A percentile compares a stretch with the other conserved stretches of the same genome.
Evolutionary conservation across 2,113 vertebrate genomes (phyloP).

Genomic region (Strix aluco): DNA sequence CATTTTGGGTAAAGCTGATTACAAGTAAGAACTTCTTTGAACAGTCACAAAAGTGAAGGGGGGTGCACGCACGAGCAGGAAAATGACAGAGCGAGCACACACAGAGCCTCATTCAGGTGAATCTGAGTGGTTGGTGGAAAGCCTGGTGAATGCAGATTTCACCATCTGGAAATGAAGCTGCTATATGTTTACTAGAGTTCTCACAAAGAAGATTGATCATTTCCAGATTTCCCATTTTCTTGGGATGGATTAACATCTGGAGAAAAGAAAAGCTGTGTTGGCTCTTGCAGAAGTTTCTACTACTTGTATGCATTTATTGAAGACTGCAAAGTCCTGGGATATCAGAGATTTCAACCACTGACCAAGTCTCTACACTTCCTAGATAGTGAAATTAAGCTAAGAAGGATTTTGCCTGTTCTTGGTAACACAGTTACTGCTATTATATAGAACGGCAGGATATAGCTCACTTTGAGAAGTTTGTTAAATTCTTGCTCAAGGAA

Average conservation of each 20-base stretch:
- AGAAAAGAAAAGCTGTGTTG: background rate
- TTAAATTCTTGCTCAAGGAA: background rate
- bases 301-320: background rate
- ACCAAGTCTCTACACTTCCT: background rate
- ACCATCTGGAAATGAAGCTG: slow-evolving; percentile 65
- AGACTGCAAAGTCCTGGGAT: background rate
- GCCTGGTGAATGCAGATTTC: background rate
- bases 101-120: slow-evolving; percentile 60
- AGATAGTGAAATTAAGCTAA: background rate
- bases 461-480: background rate
- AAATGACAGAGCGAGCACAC: background rate
- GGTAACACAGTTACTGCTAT: background rate
- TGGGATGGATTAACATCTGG: slow-evolving; percentile 47
- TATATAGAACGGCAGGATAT: background rate
- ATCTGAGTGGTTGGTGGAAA: background rate
- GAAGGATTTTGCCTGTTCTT: background rate
- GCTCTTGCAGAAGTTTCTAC: slow-evolving; percentile 18
- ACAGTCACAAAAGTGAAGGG: background rate
- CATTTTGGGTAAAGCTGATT: background rate
- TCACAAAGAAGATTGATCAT: slow-evolving; percentile 66
- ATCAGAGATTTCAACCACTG: background rate
- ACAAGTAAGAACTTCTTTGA: background rate
- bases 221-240: slow-evolving; percentile 58
- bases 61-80: background rate
- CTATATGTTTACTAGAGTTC: slow-evolving; percentile 50